Base-by-base conservation (phyloP, 2,888 invertebrate species). In the Lottia gigantea region DNA sequence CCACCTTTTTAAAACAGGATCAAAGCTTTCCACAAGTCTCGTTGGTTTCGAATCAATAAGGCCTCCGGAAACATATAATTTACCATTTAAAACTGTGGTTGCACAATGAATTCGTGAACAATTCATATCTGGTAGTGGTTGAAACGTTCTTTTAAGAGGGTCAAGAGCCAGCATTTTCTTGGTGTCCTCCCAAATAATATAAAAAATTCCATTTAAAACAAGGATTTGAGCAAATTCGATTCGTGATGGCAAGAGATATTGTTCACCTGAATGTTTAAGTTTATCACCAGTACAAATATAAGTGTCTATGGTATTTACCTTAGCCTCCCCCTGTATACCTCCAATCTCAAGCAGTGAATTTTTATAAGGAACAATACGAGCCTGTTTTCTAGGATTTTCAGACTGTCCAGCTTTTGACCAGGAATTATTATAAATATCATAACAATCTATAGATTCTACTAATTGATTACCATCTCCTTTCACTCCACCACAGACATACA, bases 171-270 rank as follows among this genome's bases (percentile, higher is more conserved):
- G 86, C 72, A 87, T 74, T 73, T 86, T 86, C 71, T 82, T 82
- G 1, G 82, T 74, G 72, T 87, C 86, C 71, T 87, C 85, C 87
- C 88, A 88, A n/a, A 88, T 80, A 70, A 88, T 87, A 78, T 86
- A 87, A 76, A 87, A 86, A 26, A 86, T 81, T 11, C 79, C 82
- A 72, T 85, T 81, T 19, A 87, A 76, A n/a, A 85, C 83, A 19
- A 85, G 81, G 65, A 87, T 83, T 75, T 87, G 83, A 64, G 86
- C 81, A 76, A 74, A 82, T 74, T 87, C 82, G 26, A 87, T 86
- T 46, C 78, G 73, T 64, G 86, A 84, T 3, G 87, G 87, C 66
- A 88, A 79, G 31, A 87, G 81, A 74, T 85, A 86, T 72, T 88
- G 87, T 72, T 87, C 87, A 8, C 85, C 82, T 8, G 84, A 78